These are phyloP conservation scores for Prolemur simus DNA, from an alignment of 2,113 vertebrate species.

Conservation along the genomic window DNA sequence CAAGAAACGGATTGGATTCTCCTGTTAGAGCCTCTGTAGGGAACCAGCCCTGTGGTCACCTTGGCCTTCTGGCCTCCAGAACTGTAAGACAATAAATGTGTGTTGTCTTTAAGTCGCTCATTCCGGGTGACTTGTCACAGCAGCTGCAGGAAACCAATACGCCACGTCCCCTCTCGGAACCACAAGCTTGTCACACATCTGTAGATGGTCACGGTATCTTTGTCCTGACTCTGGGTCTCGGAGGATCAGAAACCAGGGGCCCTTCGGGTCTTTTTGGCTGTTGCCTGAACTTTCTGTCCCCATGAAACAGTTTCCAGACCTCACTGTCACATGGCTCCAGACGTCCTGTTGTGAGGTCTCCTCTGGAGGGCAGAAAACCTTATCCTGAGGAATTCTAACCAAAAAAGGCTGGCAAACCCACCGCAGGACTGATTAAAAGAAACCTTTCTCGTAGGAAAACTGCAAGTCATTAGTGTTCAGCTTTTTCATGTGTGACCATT, in stretches of 20 bases:
- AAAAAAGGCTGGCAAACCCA: neutral
- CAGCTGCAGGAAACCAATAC: neutral
- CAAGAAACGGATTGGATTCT: neutral
- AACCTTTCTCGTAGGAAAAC: slow-evolving; percentile 32
- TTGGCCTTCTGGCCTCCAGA: neutral
- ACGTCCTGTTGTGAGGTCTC: slow-evolving; percentile 39
- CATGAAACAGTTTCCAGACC: neutral
- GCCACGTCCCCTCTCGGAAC: rapidly evolving
- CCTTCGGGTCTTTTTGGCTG: neutral
- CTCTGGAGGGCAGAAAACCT: slow-evolving; percentile 19
- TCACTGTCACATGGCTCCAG: neutral
- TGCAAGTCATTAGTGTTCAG: slow-evolving; percentile 48
- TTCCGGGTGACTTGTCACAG: neutral
- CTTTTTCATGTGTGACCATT: slow-evolving; percentile 22
- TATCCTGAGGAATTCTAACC: slow-evolving; percentile 48
- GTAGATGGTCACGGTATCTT: too few relatives aligned
- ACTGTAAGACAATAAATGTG: neutral
- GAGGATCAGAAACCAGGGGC: neutral
- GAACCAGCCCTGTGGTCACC: too few relatives aligned
- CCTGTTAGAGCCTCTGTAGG: neutral
- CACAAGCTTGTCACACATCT: too few relatives aligned
- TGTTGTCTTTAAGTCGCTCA: neutral
- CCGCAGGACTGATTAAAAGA: slow-evolving; percentile 64
- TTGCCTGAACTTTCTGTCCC: neutral
- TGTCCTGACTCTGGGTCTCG: neutral